Evolutionary conservation across 2,888 invertebrate genomes (phyloP).

Genomic region (Tachina fera): DNA sequence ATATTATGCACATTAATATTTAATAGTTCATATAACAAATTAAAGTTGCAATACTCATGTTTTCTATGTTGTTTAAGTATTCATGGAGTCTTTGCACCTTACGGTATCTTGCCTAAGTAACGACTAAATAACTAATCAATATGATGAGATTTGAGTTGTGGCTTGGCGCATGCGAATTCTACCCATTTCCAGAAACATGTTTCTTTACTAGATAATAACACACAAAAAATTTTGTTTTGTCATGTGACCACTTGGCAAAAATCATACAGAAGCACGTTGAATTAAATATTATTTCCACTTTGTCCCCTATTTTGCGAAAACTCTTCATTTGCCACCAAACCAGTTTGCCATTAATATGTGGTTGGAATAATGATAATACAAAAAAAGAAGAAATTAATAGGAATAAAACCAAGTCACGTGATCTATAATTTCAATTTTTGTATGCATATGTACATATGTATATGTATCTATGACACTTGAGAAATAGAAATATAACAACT

Average conservation of each 20-base stretch:
- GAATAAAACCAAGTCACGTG: constrained; percentile 4
- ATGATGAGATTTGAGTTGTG: background rate
- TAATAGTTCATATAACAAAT: too few species aligned
- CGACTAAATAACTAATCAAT: constrained; percentile 10
- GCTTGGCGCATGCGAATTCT: background rate
- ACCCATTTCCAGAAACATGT: constrained; percentile 28
- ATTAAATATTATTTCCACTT: constrained; percentile 21
- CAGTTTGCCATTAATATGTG: background rate
- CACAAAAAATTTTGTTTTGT: constrained; percentile 1
- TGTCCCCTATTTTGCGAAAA: constrained; percentile 21
- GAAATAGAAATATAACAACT: background rate
- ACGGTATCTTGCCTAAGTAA: background rate
- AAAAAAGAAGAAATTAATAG: background rate
- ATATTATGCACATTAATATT: too few species aligned
- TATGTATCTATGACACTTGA: background rate
- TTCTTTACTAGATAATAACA: background rate
- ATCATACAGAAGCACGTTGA: constrained; percentile 10
- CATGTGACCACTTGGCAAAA: constrained; percentile 19
- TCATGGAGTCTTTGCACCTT: background rate
- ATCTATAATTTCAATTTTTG: background rate
- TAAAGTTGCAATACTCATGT: background rate
- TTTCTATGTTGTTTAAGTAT: background rate
- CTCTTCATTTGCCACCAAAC: background rate
- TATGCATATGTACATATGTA: background rate
- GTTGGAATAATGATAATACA: background rate